These are phyloP conservation scores for Loripinus fragilis DNA, from an alignment of 2,888 invertebrate species.

Conservation along the genomic window DNA sequence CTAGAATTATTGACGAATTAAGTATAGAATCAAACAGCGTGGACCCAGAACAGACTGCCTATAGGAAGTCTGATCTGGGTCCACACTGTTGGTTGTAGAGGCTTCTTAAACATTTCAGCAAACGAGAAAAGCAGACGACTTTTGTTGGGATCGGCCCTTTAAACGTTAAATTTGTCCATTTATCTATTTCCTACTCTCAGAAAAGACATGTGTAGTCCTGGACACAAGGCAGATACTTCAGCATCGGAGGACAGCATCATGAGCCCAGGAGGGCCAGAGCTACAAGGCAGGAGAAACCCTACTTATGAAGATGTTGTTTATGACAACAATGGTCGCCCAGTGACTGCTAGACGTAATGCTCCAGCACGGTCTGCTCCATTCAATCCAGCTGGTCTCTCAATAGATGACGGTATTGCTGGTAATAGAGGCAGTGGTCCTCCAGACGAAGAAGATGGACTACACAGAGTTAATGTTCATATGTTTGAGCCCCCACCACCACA, in stretches of 20 bases:
- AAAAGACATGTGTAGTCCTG: background rate
- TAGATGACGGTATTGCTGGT: slow-evolving; percentile 3
- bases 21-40: no score
- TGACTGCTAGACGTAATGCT: slow-evolving; percentile 13
- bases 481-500: slow-evolving; percentile 1
- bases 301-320: slow-evolving; percentile 21
- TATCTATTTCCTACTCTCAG: no score
- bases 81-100: no score
- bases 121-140: no score
- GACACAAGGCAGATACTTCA: background rate
- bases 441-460: slow-evolving; percentile 16
- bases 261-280: background rate
- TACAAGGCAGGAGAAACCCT: slow-evolving; percentile 23
- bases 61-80: no score
- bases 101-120: no score
- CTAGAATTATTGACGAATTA: no score
- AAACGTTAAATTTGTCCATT: no score
- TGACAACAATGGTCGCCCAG: background rate
- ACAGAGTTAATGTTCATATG: slow-evolving; percentile 26
- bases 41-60: no score
- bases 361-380: slow-evolving; percentile 35
- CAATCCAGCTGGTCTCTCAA: slow-evolving; percentile 37
- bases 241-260: no score
- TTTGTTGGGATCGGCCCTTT: no score
- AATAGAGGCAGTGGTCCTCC: background rate